These are phyloP conservation scores for Chrysolophus pictus DNA, from an alignment of 2,797 vertebrate species.

Conservation along the genomic window DNA sequence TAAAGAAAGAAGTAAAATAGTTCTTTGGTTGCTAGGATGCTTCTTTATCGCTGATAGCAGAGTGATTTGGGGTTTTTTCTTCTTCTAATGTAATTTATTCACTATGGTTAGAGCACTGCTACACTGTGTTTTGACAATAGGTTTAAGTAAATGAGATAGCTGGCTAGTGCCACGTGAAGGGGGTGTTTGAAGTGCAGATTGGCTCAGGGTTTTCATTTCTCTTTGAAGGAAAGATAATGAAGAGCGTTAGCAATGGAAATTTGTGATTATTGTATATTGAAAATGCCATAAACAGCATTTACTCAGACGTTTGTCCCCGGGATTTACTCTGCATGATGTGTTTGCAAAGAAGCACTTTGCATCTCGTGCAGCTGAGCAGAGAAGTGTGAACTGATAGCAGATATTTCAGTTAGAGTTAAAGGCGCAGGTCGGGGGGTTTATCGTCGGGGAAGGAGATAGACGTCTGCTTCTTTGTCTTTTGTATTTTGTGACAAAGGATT, in stretches of 20 bases:
- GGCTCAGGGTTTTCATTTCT: not conserved
- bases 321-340: not conserved
- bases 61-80: conserved; percentile 7
- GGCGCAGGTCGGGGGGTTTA: not conserved
- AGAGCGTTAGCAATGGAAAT: not conserved
- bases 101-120: not conserved
- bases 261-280: not conserved
- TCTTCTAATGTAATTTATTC: conserved; percentile 8
- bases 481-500: conserved; percentile 82
- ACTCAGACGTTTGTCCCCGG: not conserved
- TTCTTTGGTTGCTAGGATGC: conserved; percentile 30
- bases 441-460: conserved; percentile 4
- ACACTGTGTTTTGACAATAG: not conserved
- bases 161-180: conserved; percentile 5
- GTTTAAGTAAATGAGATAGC: not conserved
- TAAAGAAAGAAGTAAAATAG: conserved; percentile 23
- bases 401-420: not conserved
- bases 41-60: conserved; percentile 5
- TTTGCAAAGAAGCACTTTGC: not conserved
- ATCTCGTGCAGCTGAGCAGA: conserved; percentile 21
- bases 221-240: not conserved
- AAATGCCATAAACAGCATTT: conserved; percentile 8
- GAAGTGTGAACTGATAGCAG: conserved; percentile 23
- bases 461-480: conserved; percentile 71
- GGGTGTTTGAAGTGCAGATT: not conserved